These are phyloP conservation scores for Serinus canaria DNA, from an alignment of 2,113 vertebrate species.

Conservation along the genomic window DNA sequence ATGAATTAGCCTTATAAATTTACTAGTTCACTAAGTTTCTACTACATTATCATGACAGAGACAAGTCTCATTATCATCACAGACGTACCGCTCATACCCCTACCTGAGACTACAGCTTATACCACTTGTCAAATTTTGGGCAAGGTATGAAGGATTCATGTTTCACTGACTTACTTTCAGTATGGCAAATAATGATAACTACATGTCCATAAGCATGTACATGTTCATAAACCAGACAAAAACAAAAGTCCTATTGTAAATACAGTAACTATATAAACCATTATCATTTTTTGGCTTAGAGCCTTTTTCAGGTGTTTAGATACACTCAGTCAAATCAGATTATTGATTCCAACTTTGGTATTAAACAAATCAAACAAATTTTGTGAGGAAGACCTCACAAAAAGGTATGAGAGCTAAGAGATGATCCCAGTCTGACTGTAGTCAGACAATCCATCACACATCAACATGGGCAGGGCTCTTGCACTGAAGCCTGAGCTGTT, in stretches of 20 bases:
- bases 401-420: not conserved
- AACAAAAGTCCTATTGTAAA: not conserved
- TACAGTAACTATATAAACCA: not conserved
- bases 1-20: not conserved
- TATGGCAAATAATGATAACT: not conserved
- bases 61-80: not conserved
- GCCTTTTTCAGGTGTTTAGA: not conserved
- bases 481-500: not conserved
- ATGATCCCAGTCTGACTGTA: not conserved
- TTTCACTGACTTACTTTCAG: not conserved
- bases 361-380: not conserved
- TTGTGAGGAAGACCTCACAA: not conserved
- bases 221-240: not conserved
- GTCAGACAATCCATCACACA: not conserved
- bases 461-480: not conserved
- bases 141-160: not conserved
- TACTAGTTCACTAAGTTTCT: not conserved
- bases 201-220: not conserved
- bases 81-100: not conserved
- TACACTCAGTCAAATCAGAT: not conserved
- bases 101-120: not conserved
- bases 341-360: not conserved
- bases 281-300: not conserved
- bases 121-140: not conserved
- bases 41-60: not conserved